phyloP scores from a whole-genome alignment of 2,797 vertebrate genomes.

The Sparus aurata region DNA sequence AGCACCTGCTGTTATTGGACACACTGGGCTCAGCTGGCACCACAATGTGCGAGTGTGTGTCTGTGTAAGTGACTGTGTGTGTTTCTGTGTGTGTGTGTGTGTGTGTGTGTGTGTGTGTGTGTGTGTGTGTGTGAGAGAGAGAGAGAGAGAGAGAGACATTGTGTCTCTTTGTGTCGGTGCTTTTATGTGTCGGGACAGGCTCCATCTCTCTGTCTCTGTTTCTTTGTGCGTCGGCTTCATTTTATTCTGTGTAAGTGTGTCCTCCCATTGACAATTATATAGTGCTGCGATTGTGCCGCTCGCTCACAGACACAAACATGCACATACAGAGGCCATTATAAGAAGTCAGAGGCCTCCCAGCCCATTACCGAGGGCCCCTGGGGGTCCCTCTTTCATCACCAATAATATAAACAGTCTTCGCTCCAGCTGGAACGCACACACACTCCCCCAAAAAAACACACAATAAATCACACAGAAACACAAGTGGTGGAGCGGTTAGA shows the following conservation, averaged over 20 bases:
- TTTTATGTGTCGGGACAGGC: slow-evolving; percentile 49
- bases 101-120: too few relatives aligned
- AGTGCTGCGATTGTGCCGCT: slow-evolving; percentile 59
- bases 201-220: slow-evolving; percentile 33
- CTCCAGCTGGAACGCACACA: slow-evolving; percentile 73
- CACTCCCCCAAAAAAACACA: slow-evolving; percentile 26
- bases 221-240: slow-evolving; percentile 60
- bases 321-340: slow-evolving; percentile 67
- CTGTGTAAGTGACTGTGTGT: slow-evolving; percentile 7
- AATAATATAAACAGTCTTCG: slow-evolving; percentile 80
- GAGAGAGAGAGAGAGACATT: slow-evolving; percentile 14
- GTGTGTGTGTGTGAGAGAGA: background rate
- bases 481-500: slow-evolving; percentile 6
- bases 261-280: slow-evolving; percentile 73
- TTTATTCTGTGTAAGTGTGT: slow-evolving; percentile 74
- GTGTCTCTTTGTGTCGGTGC: slow-evolving; percentile 60
- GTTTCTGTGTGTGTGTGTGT: slow-evolving; percentile 6
- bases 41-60: slow-evolving; percentile 49
- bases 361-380: slow-evolving; percentile 73
- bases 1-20: slow-evolving; percentile 81
- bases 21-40: slow-evolving; percentile 79
- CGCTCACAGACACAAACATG: slow-evolving; percentile 11
- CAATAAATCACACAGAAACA: slow-evolving; percentile 41
- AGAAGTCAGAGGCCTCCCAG: slow-evolving; percentile 70
- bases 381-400: slow-evolving; percentile 75